phyloP scores from a whole-genome alignment of 2,888 invertebrate species.

The Eretmocerus hayati region DNA sequence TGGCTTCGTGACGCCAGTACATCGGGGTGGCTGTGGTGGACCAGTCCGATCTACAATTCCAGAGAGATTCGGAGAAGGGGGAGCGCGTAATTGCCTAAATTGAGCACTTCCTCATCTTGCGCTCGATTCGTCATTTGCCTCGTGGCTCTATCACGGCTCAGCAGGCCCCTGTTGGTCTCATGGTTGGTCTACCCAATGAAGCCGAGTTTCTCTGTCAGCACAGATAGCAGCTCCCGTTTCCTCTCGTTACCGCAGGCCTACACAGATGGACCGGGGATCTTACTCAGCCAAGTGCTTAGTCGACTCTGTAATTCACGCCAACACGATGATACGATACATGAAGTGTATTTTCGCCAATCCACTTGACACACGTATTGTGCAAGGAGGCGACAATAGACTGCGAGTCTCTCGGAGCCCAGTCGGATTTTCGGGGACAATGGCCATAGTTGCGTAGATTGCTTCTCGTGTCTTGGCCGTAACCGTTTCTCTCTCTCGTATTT shows the following conservation, averaged over 20 bases:
- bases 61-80: neutral
- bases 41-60: no score
- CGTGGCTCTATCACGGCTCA: slow-evolving; percentile 19
- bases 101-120: slow-evolving; percentile 28
- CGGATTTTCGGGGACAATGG: slow-evolving; percentile 20
- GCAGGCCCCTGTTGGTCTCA: neutral
- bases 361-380: no score
- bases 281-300: no score
- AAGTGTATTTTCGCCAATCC: no score
- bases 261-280: no score
- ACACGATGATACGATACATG: slow-evolving; percentile 2
- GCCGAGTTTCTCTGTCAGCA: no score
- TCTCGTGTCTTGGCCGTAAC: neutral
- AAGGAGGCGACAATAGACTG: neutral
- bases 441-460: slow-evolving; percentile 3
- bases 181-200: slow-evolving; percentile 7
- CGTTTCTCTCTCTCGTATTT: neutral
- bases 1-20: no score
- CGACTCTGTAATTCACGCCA: slow-evolving; percentile 18
- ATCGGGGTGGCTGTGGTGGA: no score
- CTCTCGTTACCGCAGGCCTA: no score
- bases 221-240: no score
- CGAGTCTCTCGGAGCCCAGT: neutral
- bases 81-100: slow-evolving; percentile 27
- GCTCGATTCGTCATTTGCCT: slow-evolving; percentile 26